A percentile compares a stretch with the other conserved stretches of the same genome.
phyloP scores from a whole-genome alignment of 2,888 invertebrate species.

The Globia sparganii region DNA sequence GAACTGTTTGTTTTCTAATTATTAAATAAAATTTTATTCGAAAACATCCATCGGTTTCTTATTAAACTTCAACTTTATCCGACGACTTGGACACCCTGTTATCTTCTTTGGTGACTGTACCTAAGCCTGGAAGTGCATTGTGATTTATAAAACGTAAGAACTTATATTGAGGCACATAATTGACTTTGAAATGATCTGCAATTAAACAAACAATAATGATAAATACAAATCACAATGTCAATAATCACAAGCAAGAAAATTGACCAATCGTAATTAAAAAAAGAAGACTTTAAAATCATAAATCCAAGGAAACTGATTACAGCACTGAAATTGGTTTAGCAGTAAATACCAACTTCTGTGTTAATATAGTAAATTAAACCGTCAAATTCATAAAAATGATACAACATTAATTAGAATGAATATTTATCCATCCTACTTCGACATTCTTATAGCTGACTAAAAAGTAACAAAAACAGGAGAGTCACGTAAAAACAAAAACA shows the following conservation, averaged over 20 bases:
- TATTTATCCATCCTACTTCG: not conserved
- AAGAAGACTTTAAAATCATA: not conserved
- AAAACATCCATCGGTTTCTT: too few relatives aligned
- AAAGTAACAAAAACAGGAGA: conserved; percentile 16
- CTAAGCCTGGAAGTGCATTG: not conserved
- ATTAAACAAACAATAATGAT: not conserved
- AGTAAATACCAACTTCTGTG: not conserved
- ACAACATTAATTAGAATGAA: not conserved
- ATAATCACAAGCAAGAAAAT: not conserved
- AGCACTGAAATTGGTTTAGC: not conserved
- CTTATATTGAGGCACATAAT: not conserved
- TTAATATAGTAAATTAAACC: not conserved
- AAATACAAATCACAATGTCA: not conserved
- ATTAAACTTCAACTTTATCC: too few relatives aligned
- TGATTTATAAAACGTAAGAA: not conserved
- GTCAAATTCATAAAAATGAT: not conserved
- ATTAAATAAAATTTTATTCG: too few relatives aligned
- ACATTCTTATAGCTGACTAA: not conserved
- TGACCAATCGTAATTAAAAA: not conserved
- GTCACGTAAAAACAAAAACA: conserved; percentile 13
- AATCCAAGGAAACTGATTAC: not conserved
- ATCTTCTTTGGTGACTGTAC: too few relatives aligned
- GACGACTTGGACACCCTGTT: too few relatives aligned
- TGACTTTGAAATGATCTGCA: not conserved
- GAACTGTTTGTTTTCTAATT: too few relatives aligned